A percentile compares a stretch with the other conserved stretches of the same genome.
Evolutionary conservation across 1,140 invertebrate genomes (phyloP).

Genomic region (Anthonomus grandis): DNA sequence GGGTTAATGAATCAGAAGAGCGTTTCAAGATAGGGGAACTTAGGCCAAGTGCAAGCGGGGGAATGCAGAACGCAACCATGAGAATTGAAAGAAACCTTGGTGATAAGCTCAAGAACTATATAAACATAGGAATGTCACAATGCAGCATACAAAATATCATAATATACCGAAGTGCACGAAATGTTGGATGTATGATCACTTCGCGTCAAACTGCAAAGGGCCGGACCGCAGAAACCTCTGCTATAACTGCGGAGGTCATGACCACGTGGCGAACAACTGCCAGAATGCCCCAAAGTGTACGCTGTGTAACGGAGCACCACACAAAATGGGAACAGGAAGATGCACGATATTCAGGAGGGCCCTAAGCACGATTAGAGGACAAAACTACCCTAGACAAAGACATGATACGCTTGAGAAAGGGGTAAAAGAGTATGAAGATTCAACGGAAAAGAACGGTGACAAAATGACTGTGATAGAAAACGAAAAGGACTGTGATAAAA

Average conservation of each 20-base stretch:
- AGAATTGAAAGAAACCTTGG: neutral
- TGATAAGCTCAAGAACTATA: neutral
- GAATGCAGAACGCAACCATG: constrained; percentile 6
- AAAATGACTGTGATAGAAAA: too few relatives aligned
- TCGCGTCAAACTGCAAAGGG: neutral
- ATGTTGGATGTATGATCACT: constrained; percentile 15
- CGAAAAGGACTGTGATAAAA: too few relatives aligned
- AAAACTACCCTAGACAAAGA: too few relatives aligned
- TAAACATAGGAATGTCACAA: constrained; percentile 10
- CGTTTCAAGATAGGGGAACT: constrained; percentile 5
- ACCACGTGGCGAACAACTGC: neutral
- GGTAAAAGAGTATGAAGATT: too few relatives aligned
- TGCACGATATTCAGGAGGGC: too few relatives aligned
- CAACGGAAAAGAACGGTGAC: too few relatives aligned
- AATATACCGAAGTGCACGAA: constrained; percentile 6
- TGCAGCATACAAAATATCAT: constrained; percentile 1
- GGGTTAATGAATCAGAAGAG: neutral
- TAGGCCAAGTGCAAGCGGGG: neutral
- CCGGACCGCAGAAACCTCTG: constrained; percentile 17
- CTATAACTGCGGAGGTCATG: constrained; percentile 12
- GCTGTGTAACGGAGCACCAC: too few relatives aligned
- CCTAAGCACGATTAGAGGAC: too few relatives aligned
- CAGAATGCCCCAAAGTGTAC: too few relatives aligned
- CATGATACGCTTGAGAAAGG: too few relatives aligned
- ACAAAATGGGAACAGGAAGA: too few relatives aligned